These are phyloP conservation scores for Drosophila leontia DNA, from an alignment of 1,140 invertebrate genomes.

Conservation along the genomic window DNA sequence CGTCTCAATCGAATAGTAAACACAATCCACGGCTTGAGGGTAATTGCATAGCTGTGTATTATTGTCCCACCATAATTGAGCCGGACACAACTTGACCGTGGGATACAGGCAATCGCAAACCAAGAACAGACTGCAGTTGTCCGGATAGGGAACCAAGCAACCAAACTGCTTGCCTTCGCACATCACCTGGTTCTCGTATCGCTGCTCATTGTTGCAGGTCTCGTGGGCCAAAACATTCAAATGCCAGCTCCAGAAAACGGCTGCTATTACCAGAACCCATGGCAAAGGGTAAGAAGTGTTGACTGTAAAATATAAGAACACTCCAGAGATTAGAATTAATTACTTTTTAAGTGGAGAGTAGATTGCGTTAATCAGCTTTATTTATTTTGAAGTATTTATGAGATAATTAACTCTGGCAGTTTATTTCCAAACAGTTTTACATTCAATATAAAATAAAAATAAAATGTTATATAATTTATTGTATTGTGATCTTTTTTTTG, in stretches of 20 bases:
- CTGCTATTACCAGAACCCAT: slow-evolving; percentile 25
- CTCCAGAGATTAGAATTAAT: neutral
- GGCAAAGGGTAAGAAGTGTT: slow-evolving; percentile 8
- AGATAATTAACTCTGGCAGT: neutral
- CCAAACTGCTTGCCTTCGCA: slow-evolving; percentile 59
- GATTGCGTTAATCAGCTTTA: neutral
- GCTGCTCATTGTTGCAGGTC: slow-evolving; percentile 65
- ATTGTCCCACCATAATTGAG: slow-evolving; percentile 59
- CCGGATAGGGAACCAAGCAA: slow-evolving; percentile 66
- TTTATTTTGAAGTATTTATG: neutral
- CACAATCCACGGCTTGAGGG: slow-evolving; percentile 53
- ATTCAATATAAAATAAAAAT: neutral
- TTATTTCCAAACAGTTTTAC: neutral
- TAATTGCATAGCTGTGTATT: slow-evolving; percentile 55
- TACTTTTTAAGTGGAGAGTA: slow-evolving; percentile 3
- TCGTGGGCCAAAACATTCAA: slow-evolving; percentile 29
- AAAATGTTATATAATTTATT: neutral
- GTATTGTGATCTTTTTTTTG: neutral
- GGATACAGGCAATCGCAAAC: slow-evolving; percentile 73
- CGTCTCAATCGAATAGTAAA: slow-evolving; percentile 40
- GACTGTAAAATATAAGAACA: neutral
- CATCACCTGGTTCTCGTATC: slow-evolving; percentile 69
- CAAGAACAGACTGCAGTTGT: slow-evolving; percentile 62
- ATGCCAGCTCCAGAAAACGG: slow-evolving; percentile 33
- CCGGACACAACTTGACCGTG: slow-evolving; percentile 61